A percentile compares a stretch with the other conserved stretches of the same genome.
phyloP scores from a whole-genome alignment of 37 sponge, comb jelly and placozoan genomes.

The Oopsacas minuta region DNA sequence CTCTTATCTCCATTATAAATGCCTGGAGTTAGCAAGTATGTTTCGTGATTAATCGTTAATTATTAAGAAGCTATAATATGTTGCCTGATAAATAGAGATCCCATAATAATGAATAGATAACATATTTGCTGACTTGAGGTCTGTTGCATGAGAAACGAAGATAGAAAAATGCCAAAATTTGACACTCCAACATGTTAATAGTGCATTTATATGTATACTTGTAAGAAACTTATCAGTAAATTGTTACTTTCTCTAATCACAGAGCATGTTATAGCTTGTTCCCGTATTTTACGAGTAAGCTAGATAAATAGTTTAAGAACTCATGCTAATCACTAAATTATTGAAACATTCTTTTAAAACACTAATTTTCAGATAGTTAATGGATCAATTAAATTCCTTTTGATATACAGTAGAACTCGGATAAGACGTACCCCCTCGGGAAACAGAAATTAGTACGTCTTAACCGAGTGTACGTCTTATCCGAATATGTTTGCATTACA shows the following conservation, averaged over 20 bases:
- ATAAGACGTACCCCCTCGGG: too few species aligned
- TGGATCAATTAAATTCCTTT: too few species aligned
- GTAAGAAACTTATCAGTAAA: neutral
- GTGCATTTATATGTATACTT: too few species aligned
- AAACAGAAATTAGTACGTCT: too few species aligned
- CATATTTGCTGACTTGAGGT: neutral
- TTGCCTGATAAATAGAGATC: neutral
- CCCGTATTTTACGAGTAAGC: neutral
- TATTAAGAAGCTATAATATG: neutral
- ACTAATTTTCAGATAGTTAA: too few species aligned
- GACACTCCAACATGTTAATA: too few species aligned
- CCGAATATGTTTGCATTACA: too few species aligned
- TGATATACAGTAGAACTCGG: too few species aligned
- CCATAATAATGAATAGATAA: neutral
- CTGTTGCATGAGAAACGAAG: too few species aligned
- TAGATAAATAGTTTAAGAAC: neutral
- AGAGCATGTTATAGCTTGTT: neutral
- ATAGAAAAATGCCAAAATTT: neutral
- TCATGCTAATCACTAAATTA: neutral
- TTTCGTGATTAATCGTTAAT: neutral
- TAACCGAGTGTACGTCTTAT: too few species aligned
- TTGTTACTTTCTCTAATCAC: neutral
- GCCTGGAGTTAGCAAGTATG: neutral
- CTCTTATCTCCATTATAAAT: too few species aligned
- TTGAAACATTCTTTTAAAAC: too few species aligned